A percentile compares a stretch with the other conserved stretches of the same genome.
Conservation (phyloP, 2,113 vertebrate species). For the Benitochromis conjunctus region DNA sequence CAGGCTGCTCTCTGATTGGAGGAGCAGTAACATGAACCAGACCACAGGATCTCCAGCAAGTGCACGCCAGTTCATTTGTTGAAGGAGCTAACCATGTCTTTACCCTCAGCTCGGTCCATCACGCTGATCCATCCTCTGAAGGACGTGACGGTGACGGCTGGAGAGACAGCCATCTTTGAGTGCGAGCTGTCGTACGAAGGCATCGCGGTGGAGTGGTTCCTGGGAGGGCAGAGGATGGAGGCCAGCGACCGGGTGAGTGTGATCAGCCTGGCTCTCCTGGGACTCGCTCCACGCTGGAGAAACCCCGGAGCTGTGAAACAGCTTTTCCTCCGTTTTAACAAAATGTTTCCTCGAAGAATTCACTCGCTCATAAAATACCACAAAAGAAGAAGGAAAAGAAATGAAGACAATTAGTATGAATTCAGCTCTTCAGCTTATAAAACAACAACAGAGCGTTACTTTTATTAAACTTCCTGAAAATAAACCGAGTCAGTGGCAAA, state of each 20-base stretch:
- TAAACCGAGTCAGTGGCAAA: not conserved
- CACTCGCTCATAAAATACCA: not conserved
- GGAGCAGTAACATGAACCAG: constrained; percentile 61
- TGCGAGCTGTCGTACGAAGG: constrained; percentile 96
- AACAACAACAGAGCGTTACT: not conserved
- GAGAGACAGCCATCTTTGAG: constrained; percentile 92
- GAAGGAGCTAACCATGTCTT: constrained; percentile 47
- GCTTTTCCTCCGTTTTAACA: not conserved
- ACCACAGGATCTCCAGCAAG: constrained; percentile 25
- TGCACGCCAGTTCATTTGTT: constrained; percentile 48
- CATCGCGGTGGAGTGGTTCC: constrained; percentile 89
- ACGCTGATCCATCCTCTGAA: constrained; percentile 84
- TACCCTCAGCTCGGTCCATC: constrained; percentile 85
- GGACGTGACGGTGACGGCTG: constrained; percentile 92
- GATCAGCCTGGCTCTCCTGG: not conserved
- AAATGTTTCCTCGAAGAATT: not conserved
- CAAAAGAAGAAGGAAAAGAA: not conserved
- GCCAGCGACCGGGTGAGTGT: constrained; percentile 85
- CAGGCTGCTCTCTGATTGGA: constrained; percentile 65
- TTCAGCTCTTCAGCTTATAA: too few relatives aligned
- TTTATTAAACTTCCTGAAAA: not conserved
- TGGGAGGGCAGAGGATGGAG: constrained; percentile 86
- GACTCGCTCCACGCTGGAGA: too few relatives aligned
- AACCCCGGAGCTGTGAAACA: not conserved
- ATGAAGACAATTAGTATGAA: not conserved